phyloP scores from a whole-genome alignment of 2,797 vertebrate species.

The Anomalospiza imberbis region DNA sequence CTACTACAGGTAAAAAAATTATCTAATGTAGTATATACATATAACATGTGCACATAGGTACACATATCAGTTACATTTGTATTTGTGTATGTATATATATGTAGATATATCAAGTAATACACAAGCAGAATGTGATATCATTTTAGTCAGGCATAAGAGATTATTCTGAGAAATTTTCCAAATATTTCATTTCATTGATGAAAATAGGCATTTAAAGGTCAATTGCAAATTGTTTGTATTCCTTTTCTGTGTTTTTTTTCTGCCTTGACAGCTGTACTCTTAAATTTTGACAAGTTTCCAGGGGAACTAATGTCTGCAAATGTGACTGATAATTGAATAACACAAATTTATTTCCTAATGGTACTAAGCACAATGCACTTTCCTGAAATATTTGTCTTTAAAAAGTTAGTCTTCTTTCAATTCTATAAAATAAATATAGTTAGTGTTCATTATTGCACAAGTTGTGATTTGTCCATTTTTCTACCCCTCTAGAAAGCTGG shows the following conservation, averaged over 20 bases:
- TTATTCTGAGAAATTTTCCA: not conserved
- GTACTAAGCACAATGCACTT: not conserved
- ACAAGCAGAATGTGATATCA: not conserved
- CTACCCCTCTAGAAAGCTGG: not conserved
- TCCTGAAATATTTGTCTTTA: not conserved
- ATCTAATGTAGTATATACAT: not conserved
- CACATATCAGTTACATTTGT: not conserved
- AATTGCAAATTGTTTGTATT: not conserved
- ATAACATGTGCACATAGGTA: too few relatives aligned
- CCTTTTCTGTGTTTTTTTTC: not conserved
- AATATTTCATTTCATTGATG: not conserved
- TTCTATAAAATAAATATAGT: not conserved
- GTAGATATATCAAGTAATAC: not conserved
- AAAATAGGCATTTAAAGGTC: not conserved
- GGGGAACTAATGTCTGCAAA: conserved; percentile 9
- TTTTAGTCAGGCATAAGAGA: not conserved
- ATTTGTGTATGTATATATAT: not conserved
- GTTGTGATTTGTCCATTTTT: not conserved
- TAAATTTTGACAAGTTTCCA: conserved; percentile 22
- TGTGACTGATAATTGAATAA: not conserved
- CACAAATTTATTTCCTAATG: conserved; percentile 6
- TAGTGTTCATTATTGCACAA: not conserved
- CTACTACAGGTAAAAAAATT: not conserved
- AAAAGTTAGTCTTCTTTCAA: not conserved
- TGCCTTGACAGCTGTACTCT: not conserved